Evolutionary conservation across 2,888 invertebrate genomes (phyloP).

Genomic region (Chymomyza procnemis): DNA sequence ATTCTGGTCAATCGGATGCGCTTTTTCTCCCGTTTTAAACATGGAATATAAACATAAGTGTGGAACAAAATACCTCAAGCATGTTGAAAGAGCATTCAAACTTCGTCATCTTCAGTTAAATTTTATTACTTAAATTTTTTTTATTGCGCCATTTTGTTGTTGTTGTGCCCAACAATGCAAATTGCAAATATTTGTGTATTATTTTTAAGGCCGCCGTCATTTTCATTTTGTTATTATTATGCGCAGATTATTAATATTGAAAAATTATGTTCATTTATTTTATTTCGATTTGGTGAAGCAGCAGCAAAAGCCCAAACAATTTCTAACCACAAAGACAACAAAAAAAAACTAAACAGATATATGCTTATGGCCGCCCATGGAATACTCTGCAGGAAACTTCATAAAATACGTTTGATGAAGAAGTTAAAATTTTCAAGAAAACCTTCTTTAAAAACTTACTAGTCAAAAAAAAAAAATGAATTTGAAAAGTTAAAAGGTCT

Average conservation of each 20-base stretch:
- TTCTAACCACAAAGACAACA: conserved; percentile 28
- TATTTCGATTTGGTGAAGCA: conserved; percentile 2
- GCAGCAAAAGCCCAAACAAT: conserved; percentile 18
- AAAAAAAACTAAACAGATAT: background rate
- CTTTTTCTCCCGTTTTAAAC: too few species aligned
- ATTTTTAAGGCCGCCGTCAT: background rate
- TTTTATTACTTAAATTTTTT: too few species aligned
- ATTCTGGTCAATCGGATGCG: too few species aligned
- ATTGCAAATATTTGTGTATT: background rate
- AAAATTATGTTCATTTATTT: conserved; percentile 36
- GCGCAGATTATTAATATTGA: conserved; percentile 21
- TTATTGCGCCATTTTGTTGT: background rate
- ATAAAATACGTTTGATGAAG: background rate
- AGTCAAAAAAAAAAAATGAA: too few species aligned
- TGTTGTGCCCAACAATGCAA: background rate
- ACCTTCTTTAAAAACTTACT: too few species aligned
- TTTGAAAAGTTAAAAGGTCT: too few species aligned
- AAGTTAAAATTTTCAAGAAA: background rate
- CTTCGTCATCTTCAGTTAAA: background rate
- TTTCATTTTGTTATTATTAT: background rate
- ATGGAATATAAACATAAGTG: too few species aligned
- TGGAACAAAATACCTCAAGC: too few species aligned
- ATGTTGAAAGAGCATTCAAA: background rate
- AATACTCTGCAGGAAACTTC: too few species aligned
- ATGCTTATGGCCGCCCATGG: too few species aligned